Percentiles rank a stretch among this genome's conserved stretches.
Conservation (phyloP, 2,888 invertebrate species). For the Druceiella hillmani region DNA sequence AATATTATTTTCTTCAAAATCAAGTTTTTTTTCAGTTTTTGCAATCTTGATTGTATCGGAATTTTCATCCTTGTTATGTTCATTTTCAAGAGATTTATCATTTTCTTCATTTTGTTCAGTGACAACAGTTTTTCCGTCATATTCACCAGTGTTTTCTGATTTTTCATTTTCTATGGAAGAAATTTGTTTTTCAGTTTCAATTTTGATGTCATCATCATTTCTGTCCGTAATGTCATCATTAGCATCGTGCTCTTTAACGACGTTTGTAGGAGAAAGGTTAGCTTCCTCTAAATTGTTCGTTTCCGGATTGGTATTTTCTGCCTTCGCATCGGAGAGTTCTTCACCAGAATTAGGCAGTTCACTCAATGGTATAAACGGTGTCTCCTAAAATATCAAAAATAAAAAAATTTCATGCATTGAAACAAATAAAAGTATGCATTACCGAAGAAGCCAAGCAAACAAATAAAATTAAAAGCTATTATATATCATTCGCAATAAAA, state of each 20-base stretch:
- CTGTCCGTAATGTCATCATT: constrained; percentile 17
- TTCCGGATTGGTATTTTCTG: constrained; percentile 13
- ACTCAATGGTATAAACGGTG: constrained; percentile 5
- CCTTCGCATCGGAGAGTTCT: constrained; percentile 13
- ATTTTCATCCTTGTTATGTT: constrained; percentile 7
- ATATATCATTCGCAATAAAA: no score
- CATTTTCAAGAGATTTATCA: constrained; percentile 18
- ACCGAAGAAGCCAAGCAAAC: constrained; percentile 43
- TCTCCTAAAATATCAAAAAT: constrained; percentile 4
- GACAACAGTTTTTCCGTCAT: constrained; percentile 19
- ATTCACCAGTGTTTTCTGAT: constrained; percentile 20
- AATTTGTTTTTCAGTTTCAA: constrained; percentile 18
- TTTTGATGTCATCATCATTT: constrained; percentile 22
- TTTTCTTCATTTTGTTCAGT: constrained; percentile 23
- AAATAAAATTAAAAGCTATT: no score
- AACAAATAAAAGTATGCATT: constrained; percentile 32
- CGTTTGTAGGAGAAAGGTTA: constrained; percentile 9
- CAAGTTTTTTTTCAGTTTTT: no score
- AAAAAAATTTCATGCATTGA: constrained; percentile 2
- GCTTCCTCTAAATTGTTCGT: constrained; percentile 13
- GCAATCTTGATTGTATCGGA: no score
- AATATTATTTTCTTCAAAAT: no score
- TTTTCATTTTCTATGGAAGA: constrained; percentile 18
- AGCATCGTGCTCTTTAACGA: constrained; percentile 18
- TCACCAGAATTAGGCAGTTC: constrained; percentile 6